Evolutionary conservation across 1,140 invertebrate species (phyloP).

Genomic region (Pachypeltis micranthus): DNA sequence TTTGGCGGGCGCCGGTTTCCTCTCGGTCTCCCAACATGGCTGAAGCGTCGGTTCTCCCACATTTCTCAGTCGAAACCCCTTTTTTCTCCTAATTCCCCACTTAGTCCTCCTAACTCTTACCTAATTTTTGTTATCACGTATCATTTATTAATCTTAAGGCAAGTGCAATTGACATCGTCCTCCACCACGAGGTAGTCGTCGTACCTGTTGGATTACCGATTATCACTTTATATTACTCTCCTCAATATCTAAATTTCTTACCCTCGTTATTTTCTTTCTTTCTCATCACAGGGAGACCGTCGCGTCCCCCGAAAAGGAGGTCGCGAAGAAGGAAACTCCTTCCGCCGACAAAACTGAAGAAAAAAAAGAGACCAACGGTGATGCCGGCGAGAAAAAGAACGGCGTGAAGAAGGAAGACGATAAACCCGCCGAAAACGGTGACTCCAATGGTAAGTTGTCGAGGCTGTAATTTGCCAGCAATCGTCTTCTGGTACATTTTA

Average conservation of each 20-base stretch:
- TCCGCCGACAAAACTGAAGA: constrained; percentile 42
- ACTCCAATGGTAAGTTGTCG: constrained; percentile 38
- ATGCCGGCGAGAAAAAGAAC: constrained; percentile 22
- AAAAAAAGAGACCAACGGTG: constrained; percentile 19
- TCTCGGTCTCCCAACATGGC: no score
- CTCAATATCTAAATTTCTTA: no score
- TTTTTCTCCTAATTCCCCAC: not conserved
- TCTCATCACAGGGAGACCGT: constrained; percentile 18
- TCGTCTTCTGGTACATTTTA: not conserved
- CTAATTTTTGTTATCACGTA: not conserved
- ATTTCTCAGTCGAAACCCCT: not conserved
- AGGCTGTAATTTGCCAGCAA: not conserved
- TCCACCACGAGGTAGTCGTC: no score
- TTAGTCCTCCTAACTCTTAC: not conserved
- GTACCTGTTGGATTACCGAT: no score
- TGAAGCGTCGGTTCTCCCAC: constrained; percentile 14
- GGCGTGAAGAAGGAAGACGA: constrained; percentile 41
- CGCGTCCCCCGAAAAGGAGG: constrained; percentile 43
- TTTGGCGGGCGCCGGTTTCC: no score
- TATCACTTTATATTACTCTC: no score
- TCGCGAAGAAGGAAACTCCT: constrained; percentile 35
- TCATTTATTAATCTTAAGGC: no score
- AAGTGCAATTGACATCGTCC: no score
- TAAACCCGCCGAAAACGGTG: constrained; percentile 47
- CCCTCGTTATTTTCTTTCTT: no score